Conservation (phyloP, 2,113 vertebrate genomes). For the Hemicordylus capensis region DNA sequence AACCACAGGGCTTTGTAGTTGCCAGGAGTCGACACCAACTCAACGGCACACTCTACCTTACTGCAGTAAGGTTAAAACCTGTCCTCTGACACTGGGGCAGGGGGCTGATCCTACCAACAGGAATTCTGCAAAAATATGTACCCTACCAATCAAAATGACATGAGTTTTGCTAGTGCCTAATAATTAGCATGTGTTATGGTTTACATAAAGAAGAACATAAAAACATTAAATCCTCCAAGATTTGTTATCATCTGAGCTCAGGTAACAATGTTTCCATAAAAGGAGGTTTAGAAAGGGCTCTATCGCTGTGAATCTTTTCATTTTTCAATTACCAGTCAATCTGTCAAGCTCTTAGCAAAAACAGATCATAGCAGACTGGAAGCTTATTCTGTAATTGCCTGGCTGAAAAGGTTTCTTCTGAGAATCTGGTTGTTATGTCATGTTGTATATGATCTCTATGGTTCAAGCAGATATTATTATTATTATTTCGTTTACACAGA, state of each 20-base stretch:
- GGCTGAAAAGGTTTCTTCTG: not conserved
- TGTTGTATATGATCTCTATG: not conserved
- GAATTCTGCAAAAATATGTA: not conserved
- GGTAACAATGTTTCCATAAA: not conserved
- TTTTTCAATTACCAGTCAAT: not conserved
- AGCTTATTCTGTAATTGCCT: not conserved
- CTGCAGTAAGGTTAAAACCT: not conserved
- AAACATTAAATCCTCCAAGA: not conserved
- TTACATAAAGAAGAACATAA: not conserved
- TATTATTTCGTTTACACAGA: too few relatives aligned
- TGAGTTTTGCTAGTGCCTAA: not conserved
- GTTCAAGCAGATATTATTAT: not conserved
- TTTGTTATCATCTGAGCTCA: not conserved
- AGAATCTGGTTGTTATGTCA: not conserved
- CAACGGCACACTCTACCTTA: not conserved
- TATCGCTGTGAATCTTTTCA: too few relatives aligned
- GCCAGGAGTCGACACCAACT: too few relatives aligned
- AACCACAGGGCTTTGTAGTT: too few relatives aligned
- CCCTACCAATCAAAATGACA: not conserved
- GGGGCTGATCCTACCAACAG: not conserved
- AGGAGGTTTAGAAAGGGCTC: not conserved
- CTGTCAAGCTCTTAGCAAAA: not conserved
- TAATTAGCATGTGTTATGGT: not conserved
- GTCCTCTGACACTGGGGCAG: not conserved
- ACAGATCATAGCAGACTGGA: not conserved